Base-by-base conservation (phyloP, 2,797 vertebrate genomes). In the Crypturellus tataupa region DNA sequence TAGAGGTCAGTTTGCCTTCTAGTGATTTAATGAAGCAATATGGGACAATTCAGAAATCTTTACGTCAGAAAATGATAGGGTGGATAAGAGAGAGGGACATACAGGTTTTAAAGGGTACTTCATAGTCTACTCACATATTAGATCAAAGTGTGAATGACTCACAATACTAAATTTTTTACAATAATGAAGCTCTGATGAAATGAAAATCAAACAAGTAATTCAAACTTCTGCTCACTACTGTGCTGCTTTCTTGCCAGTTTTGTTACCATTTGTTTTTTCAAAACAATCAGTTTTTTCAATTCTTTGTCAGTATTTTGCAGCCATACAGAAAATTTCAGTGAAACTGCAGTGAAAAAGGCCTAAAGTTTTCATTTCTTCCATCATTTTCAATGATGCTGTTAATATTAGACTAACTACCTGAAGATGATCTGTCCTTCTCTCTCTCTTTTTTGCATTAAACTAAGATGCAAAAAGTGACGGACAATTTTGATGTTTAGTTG, bases 21-120 rank as follows among this genome's bases (percentile, higher is more conserved):
- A 73, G 51, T 49, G 59, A 83, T 71, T 89, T 63, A 93, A 83
- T 0, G 3, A 86, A 93, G 51, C 68, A 79, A 10, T 40, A 31
- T 23, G 71, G 73, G 39, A 58, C 40, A 47, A 82, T 75, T 89
- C 51, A 86, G 83, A 85, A 88, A 80, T 49, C n/a, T 91, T 87
- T 68, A 79, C 35, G 68, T 70, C 33, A 81, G 29, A 42, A 67
- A 77, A 88, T 29, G 47, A 76, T n/a, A 79, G 9, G 25, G 64
- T 44, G 82, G 69, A 71, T 46, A 47, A 91, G 58, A 88, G 14
- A 64, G 42, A 88, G 24, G 12, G 39, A 78, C 37, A 27, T 64
- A 47, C 4, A 25, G 29, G 24, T 82, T 82, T 86, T 86, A 85
- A 94, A 87, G 37, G 39, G 70, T 56, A 35, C 25, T 85, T 87